A percentile compares a stretch with the other conserved stretches of the same genome.
Conservation (phyloP, 2,797 vertebrate genomes). For the Allobates femoralis region DNA sequence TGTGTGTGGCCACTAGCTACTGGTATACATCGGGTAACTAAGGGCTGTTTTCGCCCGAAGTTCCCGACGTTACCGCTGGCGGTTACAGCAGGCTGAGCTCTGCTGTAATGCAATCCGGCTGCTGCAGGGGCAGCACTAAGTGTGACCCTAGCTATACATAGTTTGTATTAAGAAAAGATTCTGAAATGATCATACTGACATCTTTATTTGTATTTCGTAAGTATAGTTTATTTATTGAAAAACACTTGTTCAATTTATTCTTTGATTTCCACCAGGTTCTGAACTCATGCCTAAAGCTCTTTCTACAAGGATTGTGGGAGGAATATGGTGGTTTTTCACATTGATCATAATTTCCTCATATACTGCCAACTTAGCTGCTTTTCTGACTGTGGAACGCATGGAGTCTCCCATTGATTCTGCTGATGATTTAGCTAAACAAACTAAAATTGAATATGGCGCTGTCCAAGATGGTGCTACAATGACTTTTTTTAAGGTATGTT, state of each 20-base stretch:
- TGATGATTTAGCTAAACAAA: slow-evolving; percentile 98
- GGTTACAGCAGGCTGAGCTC: too few species aligned
- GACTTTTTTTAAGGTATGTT: slow-evolving; percentile 96
- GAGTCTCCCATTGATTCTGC: slow-evolving; percentile 97
- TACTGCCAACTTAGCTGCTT: slow-evolving; percentile 98
- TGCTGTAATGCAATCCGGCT: too few species aligned
- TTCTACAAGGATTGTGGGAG: slow-evolving; percentile 99
- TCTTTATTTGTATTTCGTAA: not conserved
- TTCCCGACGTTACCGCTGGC: too few species aligned
- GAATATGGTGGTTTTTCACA: slow-evolving; percentile 99
- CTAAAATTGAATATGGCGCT: slow-evolving; percentile 97
- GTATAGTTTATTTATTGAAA: not conserved
- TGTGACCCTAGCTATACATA: not conserved
- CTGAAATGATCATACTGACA: not conserved
- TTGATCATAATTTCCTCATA: slow-evolving; percentile 99
- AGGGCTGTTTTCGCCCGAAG: too few species aligned
- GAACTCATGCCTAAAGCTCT: slow-evolving; percentile 99
- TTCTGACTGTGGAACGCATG: slow-evolving; percentile 99
- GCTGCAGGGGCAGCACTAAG: too few species aligned
- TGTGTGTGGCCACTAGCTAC: too few species aligned
- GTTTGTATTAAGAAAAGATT: not conserved
- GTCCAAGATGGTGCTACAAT: slow-evolving; percentile 96
- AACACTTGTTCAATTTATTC: slow-evolving; percentile 74
- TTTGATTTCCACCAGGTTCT: slow-evolving; percentile 90
- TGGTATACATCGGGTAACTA: too few species aligned